Base-by-base conservation (phyloP, 2,113 vertebrate species). In the Nanorana parkeri region DNA sequence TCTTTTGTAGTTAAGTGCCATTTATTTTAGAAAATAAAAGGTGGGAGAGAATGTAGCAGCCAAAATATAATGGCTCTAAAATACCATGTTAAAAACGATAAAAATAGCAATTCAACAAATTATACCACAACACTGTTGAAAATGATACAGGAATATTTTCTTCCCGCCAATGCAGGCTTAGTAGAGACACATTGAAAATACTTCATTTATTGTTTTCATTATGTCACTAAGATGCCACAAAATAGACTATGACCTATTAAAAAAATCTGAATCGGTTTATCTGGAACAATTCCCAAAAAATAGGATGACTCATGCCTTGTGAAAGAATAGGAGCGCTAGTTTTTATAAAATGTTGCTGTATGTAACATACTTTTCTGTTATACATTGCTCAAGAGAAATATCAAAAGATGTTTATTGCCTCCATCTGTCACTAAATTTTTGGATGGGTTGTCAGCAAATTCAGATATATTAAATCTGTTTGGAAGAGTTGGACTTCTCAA, bases 61-160 rank as follows among this genome's bases (percentile, higher is more conserved):
- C 68, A 54, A 64, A 80, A 72, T 60, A 81, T 81, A 81, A 81
- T 74, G 69, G 69, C 10, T 81, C 36, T 15, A 74, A 81, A 81
- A 73, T 65, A 73, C 79, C 36, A 63, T 80, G 55, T 65, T 81
- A 73, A 81, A 81, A 81, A 36, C n/a, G 54, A 56, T 74, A 74
- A 74, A 75, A 81, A 67, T 65, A 73, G 60, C 80, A 56, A 55
- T 81, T 21, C 54, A 58, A 52, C 60, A 74, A 65, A 73, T 73
- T 56, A 66, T 81, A 74, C 69, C 51, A 65, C 19, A 36, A 32
- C 8, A 17, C 24, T 11, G 21, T 52, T 58, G 78, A 72, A 72
- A 81, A 23, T 32, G 20, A 73, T 81, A 81, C 19, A 23, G 36
- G 26, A 32, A 73, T 20, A 73, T 73, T 73, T n/a, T 28, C 23